Evolutionary conservation across 2,113 vertebrate species (phyloP), one percentile per base, ranked within the genome.

Genomic region (Siniperca chuatsi): DNA sequence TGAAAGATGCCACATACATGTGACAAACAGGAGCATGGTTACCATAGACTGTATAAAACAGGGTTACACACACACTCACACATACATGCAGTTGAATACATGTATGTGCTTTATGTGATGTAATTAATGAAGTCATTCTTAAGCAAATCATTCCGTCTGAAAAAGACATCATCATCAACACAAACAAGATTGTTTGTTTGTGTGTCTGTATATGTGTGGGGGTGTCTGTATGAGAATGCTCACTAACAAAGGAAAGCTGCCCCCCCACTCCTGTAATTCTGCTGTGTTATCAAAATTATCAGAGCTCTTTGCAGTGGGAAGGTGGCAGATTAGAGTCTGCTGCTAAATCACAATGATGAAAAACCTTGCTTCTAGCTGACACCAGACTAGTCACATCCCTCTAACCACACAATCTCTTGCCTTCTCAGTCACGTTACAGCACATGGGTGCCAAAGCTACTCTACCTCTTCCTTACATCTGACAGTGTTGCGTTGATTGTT

Each of bases 241-340:
- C 48, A 16, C 42, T 4, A 16, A 72, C 21, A 70, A 84, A 82
- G 55, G 69, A 71, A 85, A 79, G 18, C 37, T 13, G 40, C 66
- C 81, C 72, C 40, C 60, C n/a, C 48, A 42, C 18, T 74, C 48
- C 61, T 69, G 86, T 77, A 87, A 87, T 91, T 90, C 85, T 91
- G 87, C 88, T 89, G 89, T 87, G 81, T 91, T 92, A 37, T 92
- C 88, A 75, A 55, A 76, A 85, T 87, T 70, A 92, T 92, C 84
- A 68, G 70, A 82, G 79, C 82, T 86, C 83, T 85, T 85, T 90
- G 82, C 90, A 48, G 87, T 72, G 75, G 25, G 74, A 90, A 83
- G 79, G 84, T 85, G 86, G 82, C 87, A 92, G 91, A 93, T 94
- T 91, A 93, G 75, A 92, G 88, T 78, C 89, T 57, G 81, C 89